A percentile compares a stretch with the other conserved stretches of the same genome.
These are phyloP conservation scores for Plodia interpunctella DNA, from an alignment of 1,140 invertebrate genomes.

Conservation along the genomic window DNA sequence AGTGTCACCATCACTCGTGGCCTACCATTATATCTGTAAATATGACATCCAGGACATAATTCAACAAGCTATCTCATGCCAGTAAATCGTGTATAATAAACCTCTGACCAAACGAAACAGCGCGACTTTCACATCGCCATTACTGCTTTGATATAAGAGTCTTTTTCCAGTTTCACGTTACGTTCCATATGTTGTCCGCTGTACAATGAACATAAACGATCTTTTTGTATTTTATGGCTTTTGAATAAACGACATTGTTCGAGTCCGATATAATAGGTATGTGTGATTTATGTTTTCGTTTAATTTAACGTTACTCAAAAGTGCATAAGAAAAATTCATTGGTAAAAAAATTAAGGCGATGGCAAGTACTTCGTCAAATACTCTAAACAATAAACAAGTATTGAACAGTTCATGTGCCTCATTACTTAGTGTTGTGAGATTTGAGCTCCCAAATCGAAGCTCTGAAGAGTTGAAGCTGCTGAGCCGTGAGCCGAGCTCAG, in stretches of 20 bases:
- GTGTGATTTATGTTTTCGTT: neutral
- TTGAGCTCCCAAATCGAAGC: too few relatives aligned
- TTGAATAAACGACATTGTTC: slow-evolving; percentile 2
- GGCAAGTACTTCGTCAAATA: too few relatives aligned
- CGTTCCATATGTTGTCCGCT: neutral
- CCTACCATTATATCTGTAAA: slow-evolving; percentile 4
- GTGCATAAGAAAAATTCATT: too few relatives aligned
- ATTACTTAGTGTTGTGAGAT: too few relatives aligned
- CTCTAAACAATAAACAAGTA: too few relatives aligned
- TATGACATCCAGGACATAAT: slow-evolving; percentile 4
- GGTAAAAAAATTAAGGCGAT: too few relatives aligned
- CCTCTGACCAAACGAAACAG: neutral
- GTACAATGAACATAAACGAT: neutral
- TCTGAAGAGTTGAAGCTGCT: too few relatives aligned
- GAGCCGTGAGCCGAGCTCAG: too few relatives aligned
- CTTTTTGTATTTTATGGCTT: slow-evolving; percentile 3
- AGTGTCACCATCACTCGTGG: neutral
- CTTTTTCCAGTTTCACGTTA: neutral
- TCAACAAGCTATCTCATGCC: neutral
- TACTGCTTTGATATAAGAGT: neutral
- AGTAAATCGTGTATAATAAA: neutral
- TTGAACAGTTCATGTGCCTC: too few relatives aligned
- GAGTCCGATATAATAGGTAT: neutral
- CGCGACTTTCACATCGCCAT: neutral
- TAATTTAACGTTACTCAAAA: neutral